A percentile compares a stretch with the other conserved stretches of the same genome.
These are phyloP conservation scores for Rallus crepitans DNA, from an alignment of 2,797 vertebrate species.

Conservation along the genomic window DNA sequence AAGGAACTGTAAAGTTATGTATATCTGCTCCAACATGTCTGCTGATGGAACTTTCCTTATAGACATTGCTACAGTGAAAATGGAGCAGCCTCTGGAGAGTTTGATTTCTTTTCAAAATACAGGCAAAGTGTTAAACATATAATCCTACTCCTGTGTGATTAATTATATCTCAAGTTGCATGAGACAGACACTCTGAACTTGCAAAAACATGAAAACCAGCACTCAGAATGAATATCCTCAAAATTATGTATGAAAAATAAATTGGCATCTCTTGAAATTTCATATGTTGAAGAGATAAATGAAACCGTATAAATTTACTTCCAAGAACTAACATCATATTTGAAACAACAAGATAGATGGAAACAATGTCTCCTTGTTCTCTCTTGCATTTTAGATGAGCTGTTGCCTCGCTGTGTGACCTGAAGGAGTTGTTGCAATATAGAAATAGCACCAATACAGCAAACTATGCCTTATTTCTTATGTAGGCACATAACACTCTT, in stretches of 20 bases:
- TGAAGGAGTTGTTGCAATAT: constrained; percentile 19
- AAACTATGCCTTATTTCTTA: neutral
- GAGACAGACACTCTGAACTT: constrained; percentile 41
- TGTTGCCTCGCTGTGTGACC: neutral
- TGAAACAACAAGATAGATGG: neutral
- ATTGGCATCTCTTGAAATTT: constrained; percentile 21
- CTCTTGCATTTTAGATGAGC: neutral
- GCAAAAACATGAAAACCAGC: constrained; percentile 16
- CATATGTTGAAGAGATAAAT: neutral
- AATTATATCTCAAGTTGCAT: constrained; percentile 30
- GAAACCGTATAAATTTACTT: constrained; percentile 14
- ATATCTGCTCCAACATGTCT: neutral
- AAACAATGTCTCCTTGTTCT: neutral
- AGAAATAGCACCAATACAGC: neutral
- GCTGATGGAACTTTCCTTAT: neutral
- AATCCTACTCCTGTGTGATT: constrained; percentile 34
- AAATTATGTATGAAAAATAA: constrained; percentile 50
- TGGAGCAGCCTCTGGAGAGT: neutral
- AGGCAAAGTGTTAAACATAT: constrained; percentile 32
- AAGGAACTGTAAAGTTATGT: neutral
- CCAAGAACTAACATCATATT: neutral
- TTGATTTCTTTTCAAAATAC: constrained; percentile 17
- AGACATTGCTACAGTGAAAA: neutral
- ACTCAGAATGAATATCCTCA: neutral
- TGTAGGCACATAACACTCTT: neutral